Base-by-base conservation (phyloP, 1,140 invertebrate genomes). In the Bombus breviceps region DNA sequence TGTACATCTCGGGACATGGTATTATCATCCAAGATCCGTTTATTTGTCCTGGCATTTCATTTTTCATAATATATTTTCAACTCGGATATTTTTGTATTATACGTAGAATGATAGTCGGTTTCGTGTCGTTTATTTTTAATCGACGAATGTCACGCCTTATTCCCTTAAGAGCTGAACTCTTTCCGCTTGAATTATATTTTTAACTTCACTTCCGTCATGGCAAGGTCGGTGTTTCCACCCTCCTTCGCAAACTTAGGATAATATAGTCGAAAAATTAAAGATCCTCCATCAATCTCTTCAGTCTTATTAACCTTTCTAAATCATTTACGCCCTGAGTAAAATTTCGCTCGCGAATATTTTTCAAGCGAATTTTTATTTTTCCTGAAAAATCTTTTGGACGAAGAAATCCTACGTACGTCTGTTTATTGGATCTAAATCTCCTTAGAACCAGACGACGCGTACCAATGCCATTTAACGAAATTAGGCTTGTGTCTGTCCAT, bases 181-280 rank as follows among this genome's bases (percentile, higher is more conserved):
- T 85, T 82, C 73, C 84, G 25, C 41, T 86, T n/a, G 8, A 34
- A n/a, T 62, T 86, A 57, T 86, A 77, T 86, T 47, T 86, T 72
- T 83, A 75, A 83, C 80, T 71, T 39, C 34, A 37, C n/a, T 84
- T 83, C 69, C 69, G 39, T 84, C 72, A 22, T 41, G 39, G 8
- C 59, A 37, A 68, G 68, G 69, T 74, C 66, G 53, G 5, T 37
- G 34, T n/a, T 62, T 43, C n/a, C 34, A 43, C 47, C n/a, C n/a
- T 39, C 8, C 4, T 25, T 25, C 25, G 12, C 12, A 37, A n/a
- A 28, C 41, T 15, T 76, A 1, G 10, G 1, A 28, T 39, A 34
- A 34, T 5, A 22, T 12, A 10, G 1, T 59, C 57, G 57, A 12
- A 12, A 62, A 28, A 28, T 4, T n/a, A 12, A 12, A 25, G 25